Evolutionary conservation across 2,888 invertebrate species (phyloP), one percentile per base, ranked within the genome.

Genomic region (Linyphia triangularis): DNA sequence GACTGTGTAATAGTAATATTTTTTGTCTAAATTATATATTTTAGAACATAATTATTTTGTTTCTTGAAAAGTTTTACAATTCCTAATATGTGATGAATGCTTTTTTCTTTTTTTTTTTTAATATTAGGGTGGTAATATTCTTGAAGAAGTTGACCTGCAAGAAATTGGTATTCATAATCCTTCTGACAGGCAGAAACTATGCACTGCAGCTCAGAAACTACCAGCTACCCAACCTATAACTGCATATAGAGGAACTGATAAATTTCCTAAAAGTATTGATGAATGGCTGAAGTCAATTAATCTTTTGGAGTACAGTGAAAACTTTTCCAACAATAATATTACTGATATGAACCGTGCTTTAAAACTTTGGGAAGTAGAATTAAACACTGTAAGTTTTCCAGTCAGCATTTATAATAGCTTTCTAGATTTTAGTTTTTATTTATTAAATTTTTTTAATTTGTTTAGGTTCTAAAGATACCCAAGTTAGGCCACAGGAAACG

Each of bases 311-410:
- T 98, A 98, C 93, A 92, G 92, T 81, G 93, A 93, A 57, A 93
- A 92, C 3, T 96, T 97, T 93, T 95, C 95, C 91, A 96, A 96
- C 93, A 97, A 98, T 94, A 94, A 97, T 90, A 98, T 97, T 93
- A 96, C 96, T 91, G 97, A 97, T 92, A 97, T 98, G 95, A 97
- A 97, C 90, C 95, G 97, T 90, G 96, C 98, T 24, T 95, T 95
- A 90, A 95, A 97, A 90, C 96, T 99, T 90, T 98, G 98, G 98
- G 98, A 98, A 93, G 97, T 98, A 73, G 98, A 99, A 92, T 93
- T 99, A 91, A 97, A 96, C 33, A 97, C 98, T 16, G 97, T 98
- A 61, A 84, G 83, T 81, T 63, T 9, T n/a, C 16, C 9, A 1
- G 16, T 40, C 40, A 40, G 40, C 9, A 13, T 40, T 40, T 40